Evolutionary conservation across 2,113 vertebrate species (phyloP), one percentile per base, ranked within the genome.

Genomic region (Hemiprocne comata): DNA sequence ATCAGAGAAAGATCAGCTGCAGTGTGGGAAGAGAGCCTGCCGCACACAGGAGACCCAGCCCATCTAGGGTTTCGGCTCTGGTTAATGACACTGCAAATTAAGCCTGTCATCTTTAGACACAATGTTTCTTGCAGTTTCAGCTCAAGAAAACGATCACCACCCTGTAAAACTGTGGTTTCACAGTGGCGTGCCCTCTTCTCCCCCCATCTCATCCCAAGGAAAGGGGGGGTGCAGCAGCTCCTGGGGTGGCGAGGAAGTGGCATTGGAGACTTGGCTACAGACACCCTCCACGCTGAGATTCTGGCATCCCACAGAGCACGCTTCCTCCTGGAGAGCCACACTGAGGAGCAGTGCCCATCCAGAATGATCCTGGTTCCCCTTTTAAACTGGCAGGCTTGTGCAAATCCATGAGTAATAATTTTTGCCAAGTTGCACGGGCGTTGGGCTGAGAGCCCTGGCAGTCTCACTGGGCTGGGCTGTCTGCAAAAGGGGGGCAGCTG

Each of bases 41-140:
- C 75, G 92, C 93, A 62, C 93, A 57, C 93, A 62, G 94, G 96
- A 97, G 97, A 97, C 95, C 93, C 90, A 93, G 83, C 97, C 94
- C 87, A 97, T 93, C 91, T 98, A 96, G 80, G 82, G 97, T 98
- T 98, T 98, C 97, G 90, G 97, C 97, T 98, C 98, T 99, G 98
- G 90, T 98, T 98, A 99, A 98, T 98, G 98, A 98, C 98, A 97
- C 96, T 80, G 90, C 97, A 98, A 98, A 99, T 98, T 97, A 97
- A 98, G 97, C 97, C 97, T 98, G 98, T 98, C 98, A 98, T 98
- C 94, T 90, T 97, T 17, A 95, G 95, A 97, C 97, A 72, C 66
- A 83, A 97, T 60, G 94, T 97, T 97, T 97, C 96, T 97, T 96
- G 94, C 93, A 87, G 18, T 96, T 96, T 94, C 34, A 14, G 90